Evolutionary conservation across 2,113 vertebrate genomes (phyloP).

Genomic region (Urocynchramus pylzowi): DNA sequence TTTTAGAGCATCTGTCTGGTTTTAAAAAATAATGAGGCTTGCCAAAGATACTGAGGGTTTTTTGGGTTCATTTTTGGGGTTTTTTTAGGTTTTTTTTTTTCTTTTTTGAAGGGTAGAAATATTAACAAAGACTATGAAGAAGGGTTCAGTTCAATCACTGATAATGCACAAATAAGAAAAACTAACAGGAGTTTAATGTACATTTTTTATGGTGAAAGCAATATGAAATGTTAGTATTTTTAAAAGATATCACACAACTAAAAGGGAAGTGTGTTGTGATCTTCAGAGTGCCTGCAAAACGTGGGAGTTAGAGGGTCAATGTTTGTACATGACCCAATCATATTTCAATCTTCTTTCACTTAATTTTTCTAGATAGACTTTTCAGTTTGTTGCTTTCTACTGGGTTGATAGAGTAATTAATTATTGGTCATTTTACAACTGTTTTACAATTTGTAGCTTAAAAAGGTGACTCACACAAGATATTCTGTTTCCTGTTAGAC

Average conservation of each 20-base stretch:
- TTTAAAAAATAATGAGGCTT: neutral
- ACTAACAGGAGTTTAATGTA: neutral
- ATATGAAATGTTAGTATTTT: neutral
- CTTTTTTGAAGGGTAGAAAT: neutral
- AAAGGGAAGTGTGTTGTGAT: accelerated
- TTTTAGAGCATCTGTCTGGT: neutral
- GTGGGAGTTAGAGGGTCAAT: neutral
- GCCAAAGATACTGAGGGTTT: neutral
- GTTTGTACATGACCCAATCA: accelerated
- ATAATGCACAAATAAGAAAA: neutral
- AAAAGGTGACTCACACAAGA: neutral
- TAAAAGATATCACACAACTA: neutral
- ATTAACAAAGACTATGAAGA: neutral
- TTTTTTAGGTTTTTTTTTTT: accelerated
- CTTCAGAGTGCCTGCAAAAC: neutral
- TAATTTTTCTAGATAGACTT: neutral
- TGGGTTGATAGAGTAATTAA: neutral
- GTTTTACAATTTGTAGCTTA: neutral
- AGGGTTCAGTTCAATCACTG: neutral
- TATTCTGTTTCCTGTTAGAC: neutral
- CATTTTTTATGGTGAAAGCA: accelerated
- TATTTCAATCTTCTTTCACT: neutral
- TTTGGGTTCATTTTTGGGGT: neutral
- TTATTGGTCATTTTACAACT: neutral
- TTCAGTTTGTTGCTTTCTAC: neutral